Percentiles rank a stretch among this genome's conserved stretches.
Conservation (phyloP, 2,797 vertebrate species). For the Thalassophryne amazonica region DNA sequence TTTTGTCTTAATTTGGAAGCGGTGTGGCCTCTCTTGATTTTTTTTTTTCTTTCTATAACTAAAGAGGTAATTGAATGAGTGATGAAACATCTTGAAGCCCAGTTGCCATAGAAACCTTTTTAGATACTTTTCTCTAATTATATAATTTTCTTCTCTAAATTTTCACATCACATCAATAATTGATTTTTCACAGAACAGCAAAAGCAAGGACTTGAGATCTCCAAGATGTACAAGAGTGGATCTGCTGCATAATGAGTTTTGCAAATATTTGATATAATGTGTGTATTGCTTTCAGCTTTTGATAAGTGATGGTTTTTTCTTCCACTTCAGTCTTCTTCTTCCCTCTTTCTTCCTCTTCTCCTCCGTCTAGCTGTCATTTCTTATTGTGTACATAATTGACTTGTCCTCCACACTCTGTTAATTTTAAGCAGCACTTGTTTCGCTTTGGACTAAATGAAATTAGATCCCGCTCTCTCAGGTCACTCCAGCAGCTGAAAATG, state of each 20-base stretch:
- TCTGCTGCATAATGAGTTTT: background rate
- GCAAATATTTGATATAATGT: background rate
- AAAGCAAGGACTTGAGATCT: background rate
- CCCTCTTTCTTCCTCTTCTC: background rate
- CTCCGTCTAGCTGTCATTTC: background rate
- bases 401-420: background rate
- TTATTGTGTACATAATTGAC: background rate
- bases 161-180: background rate
- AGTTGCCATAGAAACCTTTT: too few species aligned
- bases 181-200: constrained; percentile 1
- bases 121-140: too few species aligned
- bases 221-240: background rate
- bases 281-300: background rate
- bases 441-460: constrained; percentile 2
- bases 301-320: background rate
- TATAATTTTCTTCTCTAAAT: too few species aligned
- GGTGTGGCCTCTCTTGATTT: too few species aligned
- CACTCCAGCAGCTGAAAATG: background rate
- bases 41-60: too few species aligned
- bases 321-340: background rate
- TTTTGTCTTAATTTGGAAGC: too few species aligned
- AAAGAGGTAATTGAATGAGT: too few species aligned
- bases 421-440: background rate
- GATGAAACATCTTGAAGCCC: too few species aligned
- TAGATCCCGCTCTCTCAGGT: background rate